These are phyloP conservation scores for Apamea sordens DNA, from an alignment of 2,888 invertebrate species.

Conservation along the genomic window DNA sequence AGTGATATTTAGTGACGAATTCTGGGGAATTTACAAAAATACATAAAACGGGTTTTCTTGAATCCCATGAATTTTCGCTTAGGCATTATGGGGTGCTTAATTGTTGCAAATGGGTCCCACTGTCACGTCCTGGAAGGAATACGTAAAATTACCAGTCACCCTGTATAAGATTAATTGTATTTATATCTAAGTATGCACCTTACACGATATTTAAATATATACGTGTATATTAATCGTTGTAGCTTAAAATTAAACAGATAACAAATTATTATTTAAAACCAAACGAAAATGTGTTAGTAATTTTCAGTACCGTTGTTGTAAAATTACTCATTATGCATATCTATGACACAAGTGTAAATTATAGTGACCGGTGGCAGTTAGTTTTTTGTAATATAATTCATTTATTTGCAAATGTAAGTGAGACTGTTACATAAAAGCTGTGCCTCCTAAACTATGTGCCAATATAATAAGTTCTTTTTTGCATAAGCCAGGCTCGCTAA, in stretches of 20 bases:
- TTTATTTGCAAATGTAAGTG: background rate
- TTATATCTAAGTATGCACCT: conserved; percentile 29
- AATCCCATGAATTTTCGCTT: too few species aligned
- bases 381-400: background rate
- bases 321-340: background rate
- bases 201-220: conserved; percentile 3
- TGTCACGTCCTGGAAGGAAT: too few species aligned
- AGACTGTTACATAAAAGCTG: background rate
- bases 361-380: background rate
- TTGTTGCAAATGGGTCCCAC: too few species aligned
- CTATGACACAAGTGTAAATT: too few species aligned
- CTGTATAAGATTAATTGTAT: background rate
- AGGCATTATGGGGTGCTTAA: too few species aligned
- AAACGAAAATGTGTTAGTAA: background rate
- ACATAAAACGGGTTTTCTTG: too few species aligned
- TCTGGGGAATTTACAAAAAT: too few species aligned
- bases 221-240: background rate
- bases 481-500: background rate
- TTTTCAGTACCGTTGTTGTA: background rate
- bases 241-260: conserved; percentile 23
- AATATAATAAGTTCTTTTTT: background rate
- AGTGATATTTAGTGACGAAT: too few species aligned
- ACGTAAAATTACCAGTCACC: too few species aligned
- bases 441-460: background rate
- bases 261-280: conserved; percentile 34